phyloP scores from a whole-genome alignment of 2,888 invertebrate genomes.

The Brenthis hecate region DNA sequence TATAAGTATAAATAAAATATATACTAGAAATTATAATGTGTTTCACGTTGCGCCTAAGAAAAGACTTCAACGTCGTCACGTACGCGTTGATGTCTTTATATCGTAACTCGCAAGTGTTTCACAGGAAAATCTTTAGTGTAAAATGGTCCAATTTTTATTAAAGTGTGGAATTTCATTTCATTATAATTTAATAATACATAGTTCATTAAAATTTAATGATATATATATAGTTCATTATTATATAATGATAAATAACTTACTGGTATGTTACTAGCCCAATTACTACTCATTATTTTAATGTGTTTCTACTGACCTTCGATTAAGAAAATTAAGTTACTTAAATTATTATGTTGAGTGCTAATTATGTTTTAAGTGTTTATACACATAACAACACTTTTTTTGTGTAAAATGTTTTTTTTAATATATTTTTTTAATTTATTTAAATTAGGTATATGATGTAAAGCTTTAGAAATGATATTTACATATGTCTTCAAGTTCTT shows the following conservation, averaged over 20 bases:
- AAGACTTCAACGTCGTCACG: constrained; percentile 40
- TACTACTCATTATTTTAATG: constrained; percentile 17
- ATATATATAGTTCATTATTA: no score
- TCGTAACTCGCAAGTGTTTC: constrained; percentile 51
- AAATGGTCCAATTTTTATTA: background rate
- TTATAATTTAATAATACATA: no score
- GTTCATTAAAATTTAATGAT: no score
- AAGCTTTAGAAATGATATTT: no score
- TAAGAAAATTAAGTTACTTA: constrained; percentile 7
- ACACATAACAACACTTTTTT: no score
- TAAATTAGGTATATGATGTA: no score
- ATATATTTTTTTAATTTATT: no score
- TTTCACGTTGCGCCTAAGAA: constrained; percentile 31
- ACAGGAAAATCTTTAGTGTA: constrained; percentile 1
- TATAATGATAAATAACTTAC: background rate
- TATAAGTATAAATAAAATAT: background rate
- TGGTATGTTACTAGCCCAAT: background rate
- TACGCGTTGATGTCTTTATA: constrained; percentile 74
- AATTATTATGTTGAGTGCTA: no score
- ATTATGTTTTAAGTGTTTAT: no score
- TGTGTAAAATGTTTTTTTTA: no score
- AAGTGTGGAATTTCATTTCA: background rate
- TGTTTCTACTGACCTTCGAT: constrained; percentile 23
- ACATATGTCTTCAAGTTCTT: no score
- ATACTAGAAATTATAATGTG: background rate